Evolutionary conservation across 2,797 vertebrate species (phyloP).

Genomic region (Acestrorhynchus altus): DNA sequence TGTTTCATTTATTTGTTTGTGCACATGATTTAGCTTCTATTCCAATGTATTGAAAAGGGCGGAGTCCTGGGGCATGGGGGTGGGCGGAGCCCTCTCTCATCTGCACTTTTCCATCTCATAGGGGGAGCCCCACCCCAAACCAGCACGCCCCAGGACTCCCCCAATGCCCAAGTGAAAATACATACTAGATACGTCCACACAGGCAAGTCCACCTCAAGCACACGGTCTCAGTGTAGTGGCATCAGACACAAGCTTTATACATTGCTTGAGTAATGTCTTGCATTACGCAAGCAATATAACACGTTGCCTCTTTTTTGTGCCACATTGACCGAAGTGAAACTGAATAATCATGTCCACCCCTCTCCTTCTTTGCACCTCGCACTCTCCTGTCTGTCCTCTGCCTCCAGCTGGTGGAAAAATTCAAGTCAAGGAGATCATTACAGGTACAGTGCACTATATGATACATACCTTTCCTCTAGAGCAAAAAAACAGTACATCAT

Average conservation of each 20-base stretch:
- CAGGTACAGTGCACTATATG: constrained; percentile 56
- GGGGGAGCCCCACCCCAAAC: constrained; percentile 57
- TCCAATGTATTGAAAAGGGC: not conserved
- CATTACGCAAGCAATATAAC: not conserved
- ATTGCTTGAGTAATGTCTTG: not conserved
- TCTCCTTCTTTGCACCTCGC: not conserved
- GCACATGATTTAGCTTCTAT: not conserved
- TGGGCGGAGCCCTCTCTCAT: constrained; percentile 50
- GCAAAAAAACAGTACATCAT: no score
- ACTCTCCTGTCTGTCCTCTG: not conserved
- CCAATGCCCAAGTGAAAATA: constrained; percentile 39
- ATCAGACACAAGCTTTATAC: not conserved
- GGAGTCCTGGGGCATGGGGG: constrained; percentile 43
- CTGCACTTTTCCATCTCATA: constrained; percentile 62
- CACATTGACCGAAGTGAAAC: not conserved
- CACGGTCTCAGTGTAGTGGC: not conserved
- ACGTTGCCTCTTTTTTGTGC: not conserved
- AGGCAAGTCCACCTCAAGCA: constrained; percentile 59
- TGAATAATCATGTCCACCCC: not conserved
- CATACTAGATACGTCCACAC: constrained; percentile 52
- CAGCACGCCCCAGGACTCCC: constrained; percentile 64
- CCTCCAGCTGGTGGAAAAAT: constrained; percentile 53
- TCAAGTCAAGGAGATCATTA: constrained; percentile 61
- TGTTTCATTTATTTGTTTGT: not conserved
- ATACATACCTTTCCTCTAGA: no score